Conservation (phyloP, 2,113 vertebrate genomes). For the Python bivittatus region DNA sequence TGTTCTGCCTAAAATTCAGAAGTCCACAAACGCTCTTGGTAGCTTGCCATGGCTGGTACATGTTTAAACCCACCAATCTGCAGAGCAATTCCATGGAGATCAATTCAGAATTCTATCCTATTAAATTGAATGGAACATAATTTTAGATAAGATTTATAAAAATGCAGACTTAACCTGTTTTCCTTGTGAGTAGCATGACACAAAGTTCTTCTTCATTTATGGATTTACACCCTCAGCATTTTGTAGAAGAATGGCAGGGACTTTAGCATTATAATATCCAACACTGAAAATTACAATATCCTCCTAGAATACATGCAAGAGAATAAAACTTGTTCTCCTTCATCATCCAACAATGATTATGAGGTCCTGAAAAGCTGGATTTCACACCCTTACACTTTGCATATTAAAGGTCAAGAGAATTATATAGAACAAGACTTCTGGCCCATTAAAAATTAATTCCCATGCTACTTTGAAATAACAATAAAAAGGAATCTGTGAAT, state of each 20-base stretch:
- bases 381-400: neutral
- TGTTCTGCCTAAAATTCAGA: neutral
- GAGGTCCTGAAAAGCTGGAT: neutral
- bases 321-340: neutral
- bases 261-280: neutral
- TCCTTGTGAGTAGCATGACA: neutral
- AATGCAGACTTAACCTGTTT: neutral
- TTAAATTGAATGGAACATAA: neutral
- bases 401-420: neutral
- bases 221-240: neutral
- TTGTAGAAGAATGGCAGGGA: neutral
- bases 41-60: neutral
- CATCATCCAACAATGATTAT: neutral
- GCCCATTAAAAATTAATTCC: conserved; percentile 10
- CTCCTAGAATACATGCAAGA: neutral
- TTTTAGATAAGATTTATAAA: neutral
- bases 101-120: neutral
- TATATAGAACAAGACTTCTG: neutral
- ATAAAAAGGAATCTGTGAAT: neutral
- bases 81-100: neutral
- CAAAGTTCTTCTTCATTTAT: neutral
- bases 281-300: neutral
- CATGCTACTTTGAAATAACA: neutral
- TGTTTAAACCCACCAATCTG: neutral
- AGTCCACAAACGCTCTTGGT: neutral